phyloP scores from a whole-genome alignment of 2,797 vertebrate genomes.

The Poeciliopsis infans region DNA sequence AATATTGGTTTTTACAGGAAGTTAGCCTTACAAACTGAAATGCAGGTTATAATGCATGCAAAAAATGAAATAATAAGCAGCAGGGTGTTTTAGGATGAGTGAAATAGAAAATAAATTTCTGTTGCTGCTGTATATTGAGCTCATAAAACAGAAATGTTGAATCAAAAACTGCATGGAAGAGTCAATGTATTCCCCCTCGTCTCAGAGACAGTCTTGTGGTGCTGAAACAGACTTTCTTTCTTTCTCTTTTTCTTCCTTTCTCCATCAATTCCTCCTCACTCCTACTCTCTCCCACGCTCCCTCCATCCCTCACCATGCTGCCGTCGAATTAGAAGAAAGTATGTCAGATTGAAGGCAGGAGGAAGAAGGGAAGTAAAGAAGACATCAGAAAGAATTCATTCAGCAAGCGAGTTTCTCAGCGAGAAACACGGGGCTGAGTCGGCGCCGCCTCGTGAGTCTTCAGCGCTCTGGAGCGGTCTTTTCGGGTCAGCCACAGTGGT shows the following conservation, averaged over 20 bases:
- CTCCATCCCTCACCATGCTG: conserved; percentile 57
- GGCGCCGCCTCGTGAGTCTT: conserved; percentile 20
- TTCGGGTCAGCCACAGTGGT: conserved; percentile 45
- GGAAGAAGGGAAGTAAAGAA: conserved; percentile 53
- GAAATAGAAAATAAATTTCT: conserved; percentile 37
- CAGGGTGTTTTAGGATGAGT: conserved; percentile 21
- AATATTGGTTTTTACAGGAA: conserved; percentile 20
- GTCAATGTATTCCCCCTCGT: conserved; percentile 68
- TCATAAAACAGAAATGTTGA: conserved; percentile 65
- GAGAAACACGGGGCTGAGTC: conserved; percentile 29
- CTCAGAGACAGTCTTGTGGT: conserved; percentile 72
- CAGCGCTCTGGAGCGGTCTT: conserved; percentile 2
- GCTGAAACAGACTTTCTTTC: conserved; percentile 60
- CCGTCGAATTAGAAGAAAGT: conserved; percentile 76
- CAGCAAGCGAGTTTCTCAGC: conserved; percentile 50
- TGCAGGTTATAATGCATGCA: not conserved
- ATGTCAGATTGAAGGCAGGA: conserved; percentile 74
- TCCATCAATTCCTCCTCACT: conserved; percentile 66
- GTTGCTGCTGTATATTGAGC: conserved; percentile 60
- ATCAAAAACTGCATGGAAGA: conserved; percentile 68
- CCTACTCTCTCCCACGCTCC: conserved; percentile 66
- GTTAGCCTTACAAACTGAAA: conserved; percentile 20
- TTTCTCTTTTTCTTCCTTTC: conserved; percentile 54
- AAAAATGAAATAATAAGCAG: conserved; percentile 31
- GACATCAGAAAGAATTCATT: conserved; percentile 80